Evolutionary conservation across 2,888 invertebrate genomes (phyloP).

Genomic region (Dinocampus coccinellae): DNA sequence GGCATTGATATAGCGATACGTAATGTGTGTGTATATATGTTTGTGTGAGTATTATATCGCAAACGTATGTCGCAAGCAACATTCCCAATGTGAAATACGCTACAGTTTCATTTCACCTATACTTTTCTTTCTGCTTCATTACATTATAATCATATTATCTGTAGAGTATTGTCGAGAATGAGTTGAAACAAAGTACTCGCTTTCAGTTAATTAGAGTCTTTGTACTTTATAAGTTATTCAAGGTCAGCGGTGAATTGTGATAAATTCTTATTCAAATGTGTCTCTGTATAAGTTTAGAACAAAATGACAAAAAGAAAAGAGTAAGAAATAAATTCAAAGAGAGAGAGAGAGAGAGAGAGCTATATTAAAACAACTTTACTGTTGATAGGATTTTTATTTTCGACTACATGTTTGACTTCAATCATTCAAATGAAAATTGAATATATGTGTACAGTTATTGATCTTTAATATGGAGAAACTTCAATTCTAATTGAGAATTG

Average conservation of each 20-base stretch:
- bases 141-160: neutral
- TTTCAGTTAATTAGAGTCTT: neutral
- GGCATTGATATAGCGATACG: neutral
- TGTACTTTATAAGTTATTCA: neutral
- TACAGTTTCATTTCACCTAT: neutral
- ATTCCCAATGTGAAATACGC: neutral
- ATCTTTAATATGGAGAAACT: too few species aligned
- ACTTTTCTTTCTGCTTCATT: neutral
- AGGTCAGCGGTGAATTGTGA: neutral
- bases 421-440: neutral
- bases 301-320: neutral
- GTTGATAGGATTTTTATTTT: neutral
- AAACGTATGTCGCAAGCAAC: neutral
- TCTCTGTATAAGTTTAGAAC: too few species aligned
- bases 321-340: too few species aligned
- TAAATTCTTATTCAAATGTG: neutral
- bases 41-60: neutral
- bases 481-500: too few species aligned
- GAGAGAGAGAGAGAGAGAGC: neutral
- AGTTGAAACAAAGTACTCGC: neutral
- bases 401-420: neutral
- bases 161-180: neutral
- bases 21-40: neutral
- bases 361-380: neutral
- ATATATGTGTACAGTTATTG: too few species aligned